Percentiles rank a stretch among this genome's conserved stretches.
These are phyloP conservation scores for Amphiura filiformis DNA, from an alignment of 35 echinoderm and acorn worm genomes.

Conservation along the genomic window DNA sequence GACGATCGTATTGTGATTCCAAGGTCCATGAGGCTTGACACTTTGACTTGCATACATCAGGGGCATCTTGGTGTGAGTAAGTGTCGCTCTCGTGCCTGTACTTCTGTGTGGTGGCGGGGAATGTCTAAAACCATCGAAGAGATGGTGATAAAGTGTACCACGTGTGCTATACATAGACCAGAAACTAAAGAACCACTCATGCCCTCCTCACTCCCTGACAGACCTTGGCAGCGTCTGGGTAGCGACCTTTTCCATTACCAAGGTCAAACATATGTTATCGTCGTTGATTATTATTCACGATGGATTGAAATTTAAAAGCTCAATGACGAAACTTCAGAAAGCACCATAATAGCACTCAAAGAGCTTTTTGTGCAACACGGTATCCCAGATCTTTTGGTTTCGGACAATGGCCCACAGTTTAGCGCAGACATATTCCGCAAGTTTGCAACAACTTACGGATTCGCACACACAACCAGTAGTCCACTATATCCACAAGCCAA, in stretches of 20 bases:
- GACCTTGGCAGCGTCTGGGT: slow-evolving; percentile 48
- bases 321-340: not conserved
- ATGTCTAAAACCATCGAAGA: slow-evolving; percentile 40
- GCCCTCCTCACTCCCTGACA: slow-evolving; percentile 34
- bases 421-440: not conserved
- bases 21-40: slow-evolving; percentile 25
- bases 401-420: not conserved
- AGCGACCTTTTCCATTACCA: slow-evolving; percentile 44
- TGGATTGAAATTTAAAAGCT: slow-evolving; percentile 42
- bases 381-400: not conserved
- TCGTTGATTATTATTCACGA: slow-evolving; percentile 41
- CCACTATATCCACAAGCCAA: slow-evolving; percentile 32
- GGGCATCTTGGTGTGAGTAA: slow-evolving; percentile 32
- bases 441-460: slow-evolving; percentile 22
- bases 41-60: slow-evolving; percentile 40
- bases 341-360: slow-evolving; percentile 7
- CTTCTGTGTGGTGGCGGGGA: slow-evolving; percentile 47
- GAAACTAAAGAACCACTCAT: slow-evolving; percentile 44
- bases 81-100: slow-evolving; percentile 11
- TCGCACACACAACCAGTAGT: slow-evolving; percentile 28
- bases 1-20: slow-evolving; percentile 62
- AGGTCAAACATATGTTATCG: slow-evolving; percentile 14
- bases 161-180: slow-evolving; percentile 25
- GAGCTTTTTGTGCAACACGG: slow-evolving; percentile 31
- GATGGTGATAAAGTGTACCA: slow-evolving; percentile 38